phyloP scores from a whole-genome alignment of 2,797 vertebrate species.

The Syngnathus rostellatus region DNA sequence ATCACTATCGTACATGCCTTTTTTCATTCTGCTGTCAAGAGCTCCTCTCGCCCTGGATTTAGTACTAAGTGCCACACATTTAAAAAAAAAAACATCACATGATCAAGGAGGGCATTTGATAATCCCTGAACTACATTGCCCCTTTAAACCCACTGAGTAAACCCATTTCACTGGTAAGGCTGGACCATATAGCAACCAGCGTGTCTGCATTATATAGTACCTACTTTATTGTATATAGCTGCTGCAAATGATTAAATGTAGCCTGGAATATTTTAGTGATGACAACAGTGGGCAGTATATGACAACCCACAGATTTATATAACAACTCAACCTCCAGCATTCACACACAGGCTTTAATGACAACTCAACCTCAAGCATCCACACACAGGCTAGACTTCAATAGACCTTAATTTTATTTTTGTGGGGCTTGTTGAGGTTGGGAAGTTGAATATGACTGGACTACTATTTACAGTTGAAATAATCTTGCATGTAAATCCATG shows the following conservation, averaged over 20 bases:
- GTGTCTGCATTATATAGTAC: not conserved
- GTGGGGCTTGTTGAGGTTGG: conserved; percentile 49
- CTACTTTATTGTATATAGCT: not conserved
- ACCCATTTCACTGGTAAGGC: conserved; percentile 45
- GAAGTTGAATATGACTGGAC: conserved; percentile 28
- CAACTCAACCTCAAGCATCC: too few relatives aligned
- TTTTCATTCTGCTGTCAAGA: conserved; percentile 48
- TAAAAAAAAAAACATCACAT: conserved; percentile 69
- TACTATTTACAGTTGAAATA: not conserved
- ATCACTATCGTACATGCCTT: not conserved
- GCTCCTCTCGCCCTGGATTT: conserved; percentile 55
- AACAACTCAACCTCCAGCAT: too few relatives aligned
- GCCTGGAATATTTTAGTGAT: conserved; percentile 31
- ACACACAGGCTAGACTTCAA: not conserved
- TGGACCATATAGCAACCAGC: conserved; percentile 25
- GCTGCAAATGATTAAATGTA: conserved; percentile 50
- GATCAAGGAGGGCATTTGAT: conserved; percentile 73
- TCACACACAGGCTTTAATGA: not conserved
- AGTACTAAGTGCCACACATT: conserved; percentile 56
- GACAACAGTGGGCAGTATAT: conserved; percentile 28
- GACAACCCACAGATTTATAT: conserved; percentile 21
- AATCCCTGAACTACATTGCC: conserved; percentile 68
- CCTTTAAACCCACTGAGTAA: conserved; percentile 59
- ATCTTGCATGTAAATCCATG: not conserved
- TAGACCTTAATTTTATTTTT: conserved; percentile 35